Evolutionary conservation across 2,888 invertebrate genomes (phyloP).

Genomic region (Hoplodrina blanda): DNA sequence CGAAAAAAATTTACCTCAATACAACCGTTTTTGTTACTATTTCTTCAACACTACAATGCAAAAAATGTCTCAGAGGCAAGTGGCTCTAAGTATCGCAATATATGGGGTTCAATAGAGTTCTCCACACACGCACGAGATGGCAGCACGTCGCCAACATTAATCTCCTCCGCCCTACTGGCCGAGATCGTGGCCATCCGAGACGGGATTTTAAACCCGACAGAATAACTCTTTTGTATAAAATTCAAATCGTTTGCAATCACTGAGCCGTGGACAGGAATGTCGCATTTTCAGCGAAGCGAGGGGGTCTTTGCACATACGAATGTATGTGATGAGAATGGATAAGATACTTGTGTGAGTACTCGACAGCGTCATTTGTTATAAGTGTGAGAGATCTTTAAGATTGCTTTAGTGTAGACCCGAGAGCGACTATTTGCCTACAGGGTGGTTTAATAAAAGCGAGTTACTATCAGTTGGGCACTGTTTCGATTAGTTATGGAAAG

Average conservation of each 20-base stretch:
- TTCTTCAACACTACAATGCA: too few species aligned
- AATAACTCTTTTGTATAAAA: slow-evolving; percentile 51
- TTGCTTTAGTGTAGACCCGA: background rate
- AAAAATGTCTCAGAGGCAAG: too few species aligned
- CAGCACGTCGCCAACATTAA: slow-evolving; percentile 41
- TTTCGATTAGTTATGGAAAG: too few species aligned
- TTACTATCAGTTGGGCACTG: too few species aligned
- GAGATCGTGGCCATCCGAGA: slow-evolving; percentile 33
- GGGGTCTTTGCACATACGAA: background rate
- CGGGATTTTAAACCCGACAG: slow-evolving; percentile 26
- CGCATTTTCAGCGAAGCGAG: slow-evolving; percentile 9
- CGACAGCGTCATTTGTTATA: background rate
- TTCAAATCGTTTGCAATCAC: slow-evolving; percentile 41
- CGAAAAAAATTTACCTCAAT: too few species aligned
- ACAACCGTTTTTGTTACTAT: too few species aligned
- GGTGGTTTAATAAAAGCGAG: too few species aligned
- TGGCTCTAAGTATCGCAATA: background rate
- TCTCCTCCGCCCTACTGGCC: slow-evolving; percentile 49
- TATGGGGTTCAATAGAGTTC: slow-evolving; percentile 36
- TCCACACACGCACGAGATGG: slow-evolving; percentile 33
- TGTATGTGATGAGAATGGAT: slow-evolving; percentile 7
- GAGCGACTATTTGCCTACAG: background rate
- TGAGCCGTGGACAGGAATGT: slow-evolving; percentile 39
- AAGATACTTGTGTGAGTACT: background rate
- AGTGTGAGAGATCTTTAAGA: background rate